Evolutionary conservation across 2,113 vertebrate genomes (phyloP).

Genomic region (Montifringilla adamsi): DNA sequence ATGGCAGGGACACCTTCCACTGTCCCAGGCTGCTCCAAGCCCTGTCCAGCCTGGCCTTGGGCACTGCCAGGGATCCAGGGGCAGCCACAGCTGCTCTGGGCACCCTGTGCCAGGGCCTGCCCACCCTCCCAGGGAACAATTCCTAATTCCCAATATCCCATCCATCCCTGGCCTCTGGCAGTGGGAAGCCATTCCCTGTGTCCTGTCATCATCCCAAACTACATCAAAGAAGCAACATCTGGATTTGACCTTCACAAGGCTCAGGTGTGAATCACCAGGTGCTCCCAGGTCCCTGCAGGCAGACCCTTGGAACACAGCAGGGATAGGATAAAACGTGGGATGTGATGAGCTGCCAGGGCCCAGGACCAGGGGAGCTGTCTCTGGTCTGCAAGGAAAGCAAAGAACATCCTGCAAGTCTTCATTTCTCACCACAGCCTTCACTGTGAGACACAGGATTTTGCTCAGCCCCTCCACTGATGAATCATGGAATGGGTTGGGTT

Average conservation of each 20-base stretch:
- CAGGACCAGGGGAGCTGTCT: not conserved
- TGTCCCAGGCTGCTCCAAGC: not conserved
- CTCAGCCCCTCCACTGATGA: not conserved
- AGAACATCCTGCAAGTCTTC: not conserved
- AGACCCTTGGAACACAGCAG: not conserved
- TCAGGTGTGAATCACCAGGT: not conserved
- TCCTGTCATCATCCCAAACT: not conserved
- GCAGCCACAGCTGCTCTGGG: not conserved
- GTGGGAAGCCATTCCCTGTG: not conserved
- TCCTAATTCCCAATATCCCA: not conserved
- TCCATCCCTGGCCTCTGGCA: not conserved
- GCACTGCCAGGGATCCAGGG: not conserved
- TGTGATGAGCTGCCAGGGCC: not conserved
- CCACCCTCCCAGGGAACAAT: not conserved
- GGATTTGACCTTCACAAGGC: not conserved
- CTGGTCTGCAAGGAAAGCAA: not conserved
- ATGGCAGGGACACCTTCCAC: not conserved
- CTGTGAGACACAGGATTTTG: not conserved
- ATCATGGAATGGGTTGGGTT: not conserved
- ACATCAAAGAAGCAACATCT: not conserved
- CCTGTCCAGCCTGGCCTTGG: not conserved
- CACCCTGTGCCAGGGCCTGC: not conserved
- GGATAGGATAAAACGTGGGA: fast-evolving
- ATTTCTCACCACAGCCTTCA: not conserved
- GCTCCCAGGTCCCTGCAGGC: not conserved